Conservation (phyloP, 1,140 invertebrate species). For the Teleogryllus occipitalis region DNA sequence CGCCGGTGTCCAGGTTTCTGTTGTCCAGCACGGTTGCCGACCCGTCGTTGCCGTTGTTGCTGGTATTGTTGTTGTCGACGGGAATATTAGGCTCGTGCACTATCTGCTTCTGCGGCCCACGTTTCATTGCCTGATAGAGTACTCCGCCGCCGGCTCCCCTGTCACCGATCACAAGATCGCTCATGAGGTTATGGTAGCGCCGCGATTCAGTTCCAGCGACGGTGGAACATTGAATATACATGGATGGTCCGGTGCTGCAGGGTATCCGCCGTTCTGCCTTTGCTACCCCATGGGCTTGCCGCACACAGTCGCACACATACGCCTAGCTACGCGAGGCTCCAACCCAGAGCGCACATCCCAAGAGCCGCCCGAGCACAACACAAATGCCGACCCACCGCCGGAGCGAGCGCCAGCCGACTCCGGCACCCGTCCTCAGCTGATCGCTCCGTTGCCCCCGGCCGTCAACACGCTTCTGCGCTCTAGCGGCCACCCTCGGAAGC, state of each 20-base stretch:
- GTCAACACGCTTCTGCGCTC: neutral
- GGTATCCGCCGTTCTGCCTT: neutral
- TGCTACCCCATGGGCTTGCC: neutral
- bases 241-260: slow-evolving; percentile 7
- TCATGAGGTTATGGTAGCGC: slow-evolving; percentile 7
- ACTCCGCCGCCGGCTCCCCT: slow-evolving; percentile 8
- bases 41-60: slow-evolving; percentile 19
- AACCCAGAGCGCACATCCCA: neutral
- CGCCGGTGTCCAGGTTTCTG: slow-evolving; percentile 22
- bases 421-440: neutral
- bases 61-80: slow-evolving; percentile 13
- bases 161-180: neutral
- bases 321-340: neutral
- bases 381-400: neutral
- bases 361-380: neutral
- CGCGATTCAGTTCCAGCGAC: neutral
- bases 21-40: slow-evolving; percentile 19
- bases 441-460: neutral
- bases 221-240: neutral
- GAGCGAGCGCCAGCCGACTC: neutral
- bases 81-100: slow-evolving; percentile 27
- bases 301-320: neutral
- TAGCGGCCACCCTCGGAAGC: neutral
- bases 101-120: slow-evolving; percentile 26
- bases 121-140: slow-evolving; percentile 28